A percentile compares a stretch with the other conserved stretches of the same genome.
Conservation (phyloP, 2,797 vertebrate genomes). For the Helicolenus hilgendorfi region DNA sequence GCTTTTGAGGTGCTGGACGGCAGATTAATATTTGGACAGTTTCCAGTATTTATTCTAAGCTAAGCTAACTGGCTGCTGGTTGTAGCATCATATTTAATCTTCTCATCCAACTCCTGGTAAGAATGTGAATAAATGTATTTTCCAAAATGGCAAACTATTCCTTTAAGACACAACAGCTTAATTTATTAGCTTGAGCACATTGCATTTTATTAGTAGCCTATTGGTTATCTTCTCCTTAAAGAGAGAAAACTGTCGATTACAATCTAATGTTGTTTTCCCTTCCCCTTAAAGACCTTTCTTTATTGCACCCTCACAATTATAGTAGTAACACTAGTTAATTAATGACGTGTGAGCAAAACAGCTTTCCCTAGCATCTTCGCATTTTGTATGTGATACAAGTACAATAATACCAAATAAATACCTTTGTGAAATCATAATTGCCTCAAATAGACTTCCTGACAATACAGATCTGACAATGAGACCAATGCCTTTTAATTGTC, state of each 20-base stretch:
- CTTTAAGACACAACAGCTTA: not conserved
- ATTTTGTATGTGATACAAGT: not conserved
- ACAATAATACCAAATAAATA: slow-evolving; percentile 22
- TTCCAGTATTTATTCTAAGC: not conserved
- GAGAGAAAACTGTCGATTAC: not conserved
- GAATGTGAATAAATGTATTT: not conserved
- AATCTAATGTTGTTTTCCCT: slow-evolving; percentile 9
- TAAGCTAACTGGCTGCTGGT: not conserved
- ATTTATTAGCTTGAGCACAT: not conserved
- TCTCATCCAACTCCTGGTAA: not conserved
- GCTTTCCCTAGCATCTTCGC: not conserved
- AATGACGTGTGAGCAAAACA: not conserved
- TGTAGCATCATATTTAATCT: not conserved
- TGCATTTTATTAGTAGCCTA: not conserved
- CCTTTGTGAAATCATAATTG: slow-evolving; percentile 24
- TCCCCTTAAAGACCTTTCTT: not conserved
- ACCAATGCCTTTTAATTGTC: slow-evolving; percentile 71
- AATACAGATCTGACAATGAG: slow-evolving; percentile 36
- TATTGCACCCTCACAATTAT: not conserved
- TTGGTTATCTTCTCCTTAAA: not conserved
- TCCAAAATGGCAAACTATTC: not conserved
- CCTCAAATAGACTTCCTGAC: slow-evolving; percentile 30
- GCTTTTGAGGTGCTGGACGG: too few relatives aligned
- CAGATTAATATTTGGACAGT: not conserved
- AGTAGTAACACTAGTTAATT: not conserved